A percentile compares a stretch with the other conserved stretches of the same genome.
Conservation (phyloP, 2,113 vertebrate genomes). For the Athene cunicularia region DNA sequence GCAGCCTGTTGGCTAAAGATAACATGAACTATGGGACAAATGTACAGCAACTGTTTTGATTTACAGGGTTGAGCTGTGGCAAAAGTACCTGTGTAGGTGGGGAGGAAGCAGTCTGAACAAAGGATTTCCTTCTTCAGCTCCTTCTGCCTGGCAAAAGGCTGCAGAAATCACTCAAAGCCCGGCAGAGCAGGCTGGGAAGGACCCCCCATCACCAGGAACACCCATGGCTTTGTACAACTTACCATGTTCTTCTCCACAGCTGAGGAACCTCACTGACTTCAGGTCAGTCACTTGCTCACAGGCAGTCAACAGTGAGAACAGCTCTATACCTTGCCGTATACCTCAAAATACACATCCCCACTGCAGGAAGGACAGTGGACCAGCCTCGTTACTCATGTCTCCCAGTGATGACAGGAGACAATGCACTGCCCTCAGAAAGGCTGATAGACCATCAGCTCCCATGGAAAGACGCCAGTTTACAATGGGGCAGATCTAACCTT, state of each 20-base stretch:
- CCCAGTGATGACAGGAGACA: fast-evolving
- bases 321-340: background rate
- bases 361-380: background rate
- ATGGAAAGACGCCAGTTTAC: fast-evolving
- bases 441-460: background rate
- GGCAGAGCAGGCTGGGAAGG: background rate
- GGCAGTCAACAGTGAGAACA: background rate
- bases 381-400: fast-evolving
- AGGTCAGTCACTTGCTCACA: fast-evolving
- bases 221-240: fast-evolving
- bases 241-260: fast-evolving
- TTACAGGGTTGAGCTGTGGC: background rate
- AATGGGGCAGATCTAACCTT: background rate
- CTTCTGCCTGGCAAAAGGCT: background rate
- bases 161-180: fast-evolving
- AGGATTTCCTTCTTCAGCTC: background rate
- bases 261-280: background rate
- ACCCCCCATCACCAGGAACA: background rate
- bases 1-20: background rate
- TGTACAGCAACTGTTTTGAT: background rate
- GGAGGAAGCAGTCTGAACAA: background rate
- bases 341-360: background rate
- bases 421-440: background rate
- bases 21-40: background rate
- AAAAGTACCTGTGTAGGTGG: background rate